Percentiles rank a stretch among this genome's conserved stretches.
Evolutionary conservation across 2,888 invertebrate species (phyloP).

Genomic region (Platypus cylindrus): DNA sequence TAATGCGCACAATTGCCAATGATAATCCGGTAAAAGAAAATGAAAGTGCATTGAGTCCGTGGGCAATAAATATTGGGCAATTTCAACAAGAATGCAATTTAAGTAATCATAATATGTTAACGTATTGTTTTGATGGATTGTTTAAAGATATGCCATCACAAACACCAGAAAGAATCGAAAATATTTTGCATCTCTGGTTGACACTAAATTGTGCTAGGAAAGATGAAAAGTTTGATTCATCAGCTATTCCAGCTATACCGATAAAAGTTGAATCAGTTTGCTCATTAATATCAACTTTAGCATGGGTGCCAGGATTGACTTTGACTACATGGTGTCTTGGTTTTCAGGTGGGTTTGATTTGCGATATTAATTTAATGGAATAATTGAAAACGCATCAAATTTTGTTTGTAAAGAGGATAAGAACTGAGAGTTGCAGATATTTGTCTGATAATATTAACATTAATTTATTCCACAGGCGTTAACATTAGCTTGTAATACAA

Average conservation of each 20-base stretch:
- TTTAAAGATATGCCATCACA: slow-evolving; percentile 55
- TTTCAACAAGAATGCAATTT: slow-evolving; percentile 32
- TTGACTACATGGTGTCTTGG: slow-evolving; percentile 68
- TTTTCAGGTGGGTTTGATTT: slow-evolving; percentile 10
- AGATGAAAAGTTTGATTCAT: slow-evolving; percentile 44
- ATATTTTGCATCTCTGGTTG: slow-evolving; percentile 75
- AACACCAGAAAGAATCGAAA: slow-evolving; percentile 66
- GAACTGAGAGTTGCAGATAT: not conserved
- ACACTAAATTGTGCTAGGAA: slow-evolving; percentile 53
- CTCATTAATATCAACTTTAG: slow-evolving; percentile 51
- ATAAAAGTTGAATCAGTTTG: slow-evolving; percentile 52
- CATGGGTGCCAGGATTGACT: slow-evolving; percentile 54
- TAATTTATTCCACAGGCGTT: slow-evolving; percentile 44
- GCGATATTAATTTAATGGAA: slow-evolving; percentile 1
- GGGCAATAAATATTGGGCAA: slow-evolving; percentile 32
- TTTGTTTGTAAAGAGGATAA: not conserved
- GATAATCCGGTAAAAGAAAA: slow-evolving; percentile 19
- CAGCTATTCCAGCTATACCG: slow-evolving; percentile 48
- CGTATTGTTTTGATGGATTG: slow-evolving; percentile 54
- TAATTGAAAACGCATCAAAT: not conserved
- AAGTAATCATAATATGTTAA: slow-evolving; percentile 46
- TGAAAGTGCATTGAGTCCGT: slow-evolving; percentile 21
- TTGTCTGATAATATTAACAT: too few relatives aligned
- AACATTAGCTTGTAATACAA: slow-evolving; percentile 57
- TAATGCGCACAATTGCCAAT: slow-evolving; percentile 27